phyloP scores from a whole-genome alignment of 92 coral and sea anemone species.

The Phenganax stokvisi region DNA sequence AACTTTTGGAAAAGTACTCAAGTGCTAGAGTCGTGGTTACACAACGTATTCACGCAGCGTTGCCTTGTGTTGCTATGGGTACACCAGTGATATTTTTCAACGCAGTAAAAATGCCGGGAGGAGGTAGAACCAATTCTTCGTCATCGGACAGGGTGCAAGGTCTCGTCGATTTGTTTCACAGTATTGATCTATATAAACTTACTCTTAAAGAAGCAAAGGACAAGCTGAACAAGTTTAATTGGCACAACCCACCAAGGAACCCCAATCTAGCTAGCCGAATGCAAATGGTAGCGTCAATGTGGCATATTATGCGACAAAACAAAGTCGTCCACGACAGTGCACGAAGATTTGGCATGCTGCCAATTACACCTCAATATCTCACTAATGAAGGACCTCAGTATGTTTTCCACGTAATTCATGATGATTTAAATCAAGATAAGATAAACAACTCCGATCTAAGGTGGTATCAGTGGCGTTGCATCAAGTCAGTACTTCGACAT shows the following conservation, averaged over 20 bases:
- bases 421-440: too few relatives aligned
- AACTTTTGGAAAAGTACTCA: slow-evolving; percentile 23
- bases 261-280: slow-evolving; percentile 12
- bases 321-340: slow-evolving; percentile 21
- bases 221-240: slow-evolving; percentile 17
- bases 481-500: slow-evolving; percentile 32
- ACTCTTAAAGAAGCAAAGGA: slow-evolving; percentile 25
- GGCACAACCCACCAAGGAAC: slow-evolving; percentile 36
- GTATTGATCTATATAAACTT: not conserved
- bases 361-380: too few relatives aligned
- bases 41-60: slow-evolving; percentile 36
- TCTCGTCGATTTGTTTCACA: slow-evolving; percentile 18
- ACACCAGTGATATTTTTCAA: slow-evolving; percentile 29
- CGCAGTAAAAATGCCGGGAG: too few relatives aligned
- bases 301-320: slow-evolving; percentile 32
- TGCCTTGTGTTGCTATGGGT: slow-evolving; percentile 42
- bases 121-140: not conserved
- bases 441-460: not conserved
- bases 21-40: slow-evolving; percentile 32
- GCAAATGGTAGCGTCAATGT: slow-evolving; percentile 32
- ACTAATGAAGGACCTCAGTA: too few relatives aligned
- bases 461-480: slow-evolving; percentile 42
- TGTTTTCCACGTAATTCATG: too few relatives aligned
- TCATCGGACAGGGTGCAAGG: not conserved
- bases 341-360: not conserved